Base-by-base conservation (phyloP, 2,113 vertebrate species). In the Actinemys pallida region DNA sequence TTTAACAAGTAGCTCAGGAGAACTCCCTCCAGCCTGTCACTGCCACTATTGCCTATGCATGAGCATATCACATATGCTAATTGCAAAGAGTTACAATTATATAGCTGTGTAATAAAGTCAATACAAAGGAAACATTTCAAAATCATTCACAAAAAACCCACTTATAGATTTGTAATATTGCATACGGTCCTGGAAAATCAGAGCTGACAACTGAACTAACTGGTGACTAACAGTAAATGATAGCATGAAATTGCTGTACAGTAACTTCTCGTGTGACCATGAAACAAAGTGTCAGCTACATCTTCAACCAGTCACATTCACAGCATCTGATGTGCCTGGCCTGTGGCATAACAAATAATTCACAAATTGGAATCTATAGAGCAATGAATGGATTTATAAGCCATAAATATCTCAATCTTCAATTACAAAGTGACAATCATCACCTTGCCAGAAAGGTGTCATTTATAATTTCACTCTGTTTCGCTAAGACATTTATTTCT, bases 211-310 rank as follows among this genome's bases (percentile, higher is more conserved):
- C 52, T 86, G 59, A 93, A 75, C 82, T 93, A 86, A 65, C 4
- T 0, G 59, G 57, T 87, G 95, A 78, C 35, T 76, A 27, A 45
- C 69, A 92, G 88, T 45, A 84, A 95, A 93, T 39, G 86, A 50
- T 3, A 87, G 90, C 91, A 72, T 20, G 56, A 90, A 96, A 94
- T 25, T 86, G 14, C 72, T 83, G 62, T 85, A 93, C 86, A 96
- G 82, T 39, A 95, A 69, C 49, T 83, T 56, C 85, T 95, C 78
- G 89, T 24, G 87, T 89, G 78, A 80, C 24, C 10, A 13, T 89
- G 92, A 83, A 92, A 72, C 8, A 90, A 94, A 94, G 81, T 57
- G 78, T 31, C 85, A 95, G 78, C 39, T 54, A 45, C 39, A 50
- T 49, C 62, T 62, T 12, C 50, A 93, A 57, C 53, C 83, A 90